Evolutionary conservation across 1,140 invertebrate species (phyloP).

Genomic region (Epicauta chinensis): DNA sequence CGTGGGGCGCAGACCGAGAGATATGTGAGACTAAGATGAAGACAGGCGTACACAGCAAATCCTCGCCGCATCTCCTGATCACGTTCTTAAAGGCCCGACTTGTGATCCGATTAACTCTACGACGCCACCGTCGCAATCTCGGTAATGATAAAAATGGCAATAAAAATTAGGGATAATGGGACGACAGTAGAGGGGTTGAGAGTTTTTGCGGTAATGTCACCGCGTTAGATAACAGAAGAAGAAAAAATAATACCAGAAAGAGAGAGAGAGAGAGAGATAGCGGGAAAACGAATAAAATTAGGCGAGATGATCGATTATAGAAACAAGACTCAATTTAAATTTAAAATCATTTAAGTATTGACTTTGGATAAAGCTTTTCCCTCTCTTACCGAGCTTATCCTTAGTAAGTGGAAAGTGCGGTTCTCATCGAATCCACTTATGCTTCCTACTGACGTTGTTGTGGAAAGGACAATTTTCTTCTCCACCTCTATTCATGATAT

Average conservation of each 20-base stretch:
- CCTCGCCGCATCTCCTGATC: constrained; percentile 36
- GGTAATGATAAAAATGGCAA: constrained; percentile 43
- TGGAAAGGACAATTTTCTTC: constrained; percentile 8
- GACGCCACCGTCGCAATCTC: constrained; percentile 38
- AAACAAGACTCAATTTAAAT: constrained; percentile 36
- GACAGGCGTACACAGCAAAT: constrained; percentile 36
- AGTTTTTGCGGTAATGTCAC: constrained; percentile 26
- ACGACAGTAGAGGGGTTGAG: constrained; percentile 18
- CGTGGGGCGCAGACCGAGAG: constrained; percentile 17
- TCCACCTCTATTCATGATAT: too few relatives aligned
- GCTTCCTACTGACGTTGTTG: constrained; percentile 7
- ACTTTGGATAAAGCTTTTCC: constrained; percentile 32
- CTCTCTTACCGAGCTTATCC: constrained; percentile 29
- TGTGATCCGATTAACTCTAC: constrained; percentile 41
- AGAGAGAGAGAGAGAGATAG: constrained; percentile 20
- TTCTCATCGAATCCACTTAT: constrained; percentile 32
- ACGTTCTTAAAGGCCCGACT: constrained; percentile 37
- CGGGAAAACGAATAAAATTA: constrained; percentile 28
- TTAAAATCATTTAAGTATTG: constrained; percentile 38
- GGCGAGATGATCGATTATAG: constrained; percentile 31
- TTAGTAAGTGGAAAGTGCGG: constrained; percentile 33
- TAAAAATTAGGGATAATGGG: constrained; percentile 43
- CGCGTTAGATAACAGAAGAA: neutral
- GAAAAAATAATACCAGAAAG: neutral
- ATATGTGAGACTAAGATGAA: constrained; percentile 32